phyloP scores from a whole-genome alignment of 2,797 vertebrate species.

The Propithecus deckenii region DNA sequence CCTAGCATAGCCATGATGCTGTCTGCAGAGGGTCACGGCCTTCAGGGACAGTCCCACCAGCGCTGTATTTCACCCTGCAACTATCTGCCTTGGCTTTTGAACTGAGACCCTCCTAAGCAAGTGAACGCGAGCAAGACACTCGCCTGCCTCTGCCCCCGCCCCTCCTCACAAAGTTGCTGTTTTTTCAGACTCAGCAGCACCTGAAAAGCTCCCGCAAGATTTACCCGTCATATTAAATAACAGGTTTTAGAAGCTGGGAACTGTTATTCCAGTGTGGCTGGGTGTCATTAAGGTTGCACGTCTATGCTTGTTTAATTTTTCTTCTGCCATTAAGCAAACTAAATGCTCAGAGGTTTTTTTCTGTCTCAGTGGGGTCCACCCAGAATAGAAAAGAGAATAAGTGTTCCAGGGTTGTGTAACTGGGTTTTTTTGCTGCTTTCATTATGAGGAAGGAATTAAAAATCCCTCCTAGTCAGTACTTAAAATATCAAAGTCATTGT shows the following conservation, averaged over 20 bases:
- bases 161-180: slow-evolving; percentile 52
- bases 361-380: slow-evolving; percentile 82
- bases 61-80: slow-evolving; percentile 74
- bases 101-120: slow-evolving; percentile 82
- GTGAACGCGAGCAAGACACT: slow-evolving; percentile 49
- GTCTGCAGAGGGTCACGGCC: slow-evolving; percentile 75
- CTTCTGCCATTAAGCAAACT: slow-evolving; percentile 84
- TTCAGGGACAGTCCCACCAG: slow-evolving; percentile 79
- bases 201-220: slow-evolving; percentile 78
- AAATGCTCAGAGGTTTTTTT: slow-evolving; percentile 81
- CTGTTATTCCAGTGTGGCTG: slow-evolving; percentile 81
- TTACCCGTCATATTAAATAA: slow-evolving; percentile 76
- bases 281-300: slow-evolving; percentile 83
- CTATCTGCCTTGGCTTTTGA: slow-evolving; percentile 75
- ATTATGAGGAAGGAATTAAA: slow-evolving; percentile 89
- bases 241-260: slow-evolving; percentile 76
- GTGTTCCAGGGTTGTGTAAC: slow-evolving; percentile 84
- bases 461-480: slow-evolving; percentile 89
- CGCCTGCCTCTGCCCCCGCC: background rate
- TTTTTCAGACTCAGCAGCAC: slow-evolving; percentile 72
- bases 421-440: slow-evolving; percentile 83
- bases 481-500: slow-evolving; percentile 91
- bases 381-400: slow-evolving; percentile 84
- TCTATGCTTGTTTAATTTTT: slow-evolving; percentile 87
- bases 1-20: background rate